These are phyloP conservation scores for Drosophila equinoxialis DNA, from an alignment of 1,140 invertebrate genomes.

Conservation along the genomic window DNA sequence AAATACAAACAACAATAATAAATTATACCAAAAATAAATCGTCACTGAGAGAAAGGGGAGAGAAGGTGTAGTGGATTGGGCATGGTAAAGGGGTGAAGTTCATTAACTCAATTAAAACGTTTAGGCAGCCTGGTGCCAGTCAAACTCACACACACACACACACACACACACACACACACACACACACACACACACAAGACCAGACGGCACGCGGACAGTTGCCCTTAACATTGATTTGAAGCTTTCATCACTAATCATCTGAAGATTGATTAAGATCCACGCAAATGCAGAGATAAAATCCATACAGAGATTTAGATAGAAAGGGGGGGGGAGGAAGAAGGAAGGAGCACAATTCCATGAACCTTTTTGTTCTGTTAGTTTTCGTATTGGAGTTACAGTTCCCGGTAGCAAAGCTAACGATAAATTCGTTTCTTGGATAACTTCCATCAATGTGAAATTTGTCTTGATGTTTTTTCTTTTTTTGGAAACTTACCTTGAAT, in stretches of 20 bases:
- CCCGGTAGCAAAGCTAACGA: no score
- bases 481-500: constrained; percentile 73
- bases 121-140: constrained; percentile 67
- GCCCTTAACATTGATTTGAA: constrained; percentile 2
- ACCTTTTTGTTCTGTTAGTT: no score
- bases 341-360: no score
- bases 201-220: constrained; percentile 13
- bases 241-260: neutral
- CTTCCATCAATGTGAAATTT: no score
- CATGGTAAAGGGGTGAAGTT: constrained; percentile 43
- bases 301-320: no score
- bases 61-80: neutral
- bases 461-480: neutral
- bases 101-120: constrained; percentile 76
- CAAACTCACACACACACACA: constrained; percentile 2
- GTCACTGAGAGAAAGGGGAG: constrained; percentile 31
- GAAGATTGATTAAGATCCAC: constrained; percentile 1
- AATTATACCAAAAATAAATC: constrained; percentile 70
- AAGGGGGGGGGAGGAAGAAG: no score
- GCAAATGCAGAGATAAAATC: no score
- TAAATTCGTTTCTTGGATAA: no score
- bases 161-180: neutral
- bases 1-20: constrained; percentile 14
- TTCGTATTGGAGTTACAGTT: no score
- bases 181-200: constrained; percentile 2